phyloP scores from a whole-genome alignment of 2,888 invertebrate genomes.

The Monoplex corrugatus region DNA sequence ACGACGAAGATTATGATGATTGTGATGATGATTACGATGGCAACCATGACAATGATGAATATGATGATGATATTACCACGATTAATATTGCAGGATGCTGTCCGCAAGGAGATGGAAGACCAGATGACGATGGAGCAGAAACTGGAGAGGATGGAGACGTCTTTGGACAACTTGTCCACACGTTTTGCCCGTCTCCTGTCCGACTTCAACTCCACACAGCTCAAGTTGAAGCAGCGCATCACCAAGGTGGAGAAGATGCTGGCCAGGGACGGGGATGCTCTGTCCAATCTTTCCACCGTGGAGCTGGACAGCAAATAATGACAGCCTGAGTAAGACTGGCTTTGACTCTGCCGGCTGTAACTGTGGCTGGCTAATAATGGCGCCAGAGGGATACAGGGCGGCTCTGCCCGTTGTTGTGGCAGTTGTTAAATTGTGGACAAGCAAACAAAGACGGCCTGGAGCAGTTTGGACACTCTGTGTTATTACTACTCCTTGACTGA shows the following conservation, averaged over 20 bases:
- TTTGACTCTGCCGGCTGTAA: not conserved
- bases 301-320: conserved; percentile 50
- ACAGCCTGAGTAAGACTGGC: not conserved
- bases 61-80: too few species aligned
- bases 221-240: conserved; percentile 91
- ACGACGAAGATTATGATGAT: too few species aligned
- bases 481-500: too few species aligned
- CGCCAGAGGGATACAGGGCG: too few species aligned
- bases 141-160: conserved; percentile 88
- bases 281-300: conserved; percentile 66
- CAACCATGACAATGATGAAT: too few species aligned
- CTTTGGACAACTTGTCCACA: conserved; percentile 90
- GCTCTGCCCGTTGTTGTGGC: too few species aligned
- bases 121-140: conserved; percentile 88
- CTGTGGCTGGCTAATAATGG: too few species aligned
- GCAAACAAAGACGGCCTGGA: too few species aligned
- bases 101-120: conserved; percentile 69
- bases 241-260: conserved; percentile 79
- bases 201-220: conserved; percentile 92
- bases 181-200: conserved; percentile 90
- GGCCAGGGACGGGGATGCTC: conserved; percentile 67
- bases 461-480: too few species aligned
- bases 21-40: too few species aligned
- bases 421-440: too few species aligned
- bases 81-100: conserved; percentile 65